Conservation (phyloP, 2,113 vertebrate species). For the Elephas maximus region DNA sequence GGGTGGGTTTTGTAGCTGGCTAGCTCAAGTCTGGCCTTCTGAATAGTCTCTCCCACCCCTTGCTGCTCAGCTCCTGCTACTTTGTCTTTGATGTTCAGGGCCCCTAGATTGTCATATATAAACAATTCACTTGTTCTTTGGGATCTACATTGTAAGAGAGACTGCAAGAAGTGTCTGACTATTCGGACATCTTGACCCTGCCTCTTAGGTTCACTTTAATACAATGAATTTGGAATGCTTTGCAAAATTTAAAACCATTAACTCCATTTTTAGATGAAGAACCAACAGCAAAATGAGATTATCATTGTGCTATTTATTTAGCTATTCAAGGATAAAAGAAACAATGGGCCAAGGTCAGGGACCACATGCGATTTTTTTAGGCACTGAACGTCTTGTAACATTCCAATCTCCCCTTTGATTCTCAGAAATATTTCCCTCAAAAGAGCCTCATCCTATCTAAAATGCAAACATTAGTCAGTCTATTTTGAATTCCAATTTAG, state of each 20-base stretch:
- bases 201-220: not conserved
- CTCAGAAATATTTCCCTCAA: constrained; percentile 56
- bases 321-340: not conserved
- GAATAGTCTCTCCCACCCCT: no score
- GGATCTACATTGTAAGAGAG: no score
- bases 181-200: no score
- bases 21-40: no score
- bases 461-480: not conserved
- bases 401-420: not conserved
- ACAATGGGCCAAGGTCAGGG: not conserved
- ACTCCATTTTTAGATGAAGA: not conserved
- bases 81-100: no score
- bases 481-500: not conserved
- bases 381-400: not conserved
- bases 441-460: not conserved
- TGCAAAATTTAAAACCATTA: not conserved
- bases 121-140: no score
- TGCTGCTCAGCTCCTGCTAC: no score
- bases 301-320: not conserved
- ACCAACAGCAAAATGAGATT: not conserved
- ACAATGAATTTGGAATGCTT: not conserved
- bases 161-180: no score
- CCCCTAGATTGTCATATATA: no score
- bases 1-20: no score
- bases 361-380: not conserved